These are phyloP conservation scores for Morone saxatilis DNA, from an alignment of 2,113 vertebrate species.

Conservation along the genomic window DNA sequence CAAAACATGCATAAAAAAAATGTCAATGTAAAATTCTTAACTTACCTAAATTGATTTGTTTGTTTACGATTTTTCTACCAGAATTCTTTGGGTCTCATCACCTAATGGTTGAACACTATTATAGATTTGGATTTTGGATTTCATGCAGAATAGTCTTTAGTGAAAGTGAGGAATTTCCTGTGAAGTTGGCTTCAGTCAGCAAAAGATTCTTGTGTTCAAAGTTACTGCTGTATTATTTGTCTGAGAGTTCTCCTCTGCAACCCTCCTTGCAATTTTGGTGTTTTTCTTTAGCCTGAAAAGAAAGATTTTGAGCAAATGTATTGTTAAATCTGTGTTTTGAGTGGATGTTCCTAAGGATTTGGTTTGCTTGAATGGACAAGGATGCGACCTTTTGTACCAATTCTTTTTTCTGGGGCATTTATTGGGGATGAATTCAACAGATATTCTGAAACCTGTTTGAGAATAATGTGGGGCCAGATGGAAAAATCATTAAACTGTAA, in stretches of 20 bases:
- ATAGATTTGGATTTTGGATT: too few species aligned
- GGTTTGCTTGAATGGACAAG: not conserved
- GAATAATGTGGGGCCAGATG: not conserved
- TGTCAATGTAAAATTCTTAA: not conserved
- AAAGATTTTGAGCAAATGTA: not conserved
- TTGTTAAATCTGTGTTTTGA: not conserved
- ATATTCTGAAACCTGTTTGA: conserved; percentile 6
- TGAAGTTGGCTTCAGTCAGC: not conserved
- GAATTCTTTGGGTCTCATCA: not conserved
- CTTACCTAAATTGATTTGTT: too few species aligned
- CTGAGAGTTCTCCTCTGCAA: not conserved
- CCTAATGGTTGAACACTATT: too few species aligned
- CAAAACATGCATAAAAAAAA: not conserved
- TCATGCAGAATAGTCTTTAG: too few species aligned
- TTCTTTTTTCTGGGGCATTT: not conserved
- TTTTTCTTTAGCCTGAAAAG: not conserved
- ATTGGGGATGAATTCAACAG: not conserved
- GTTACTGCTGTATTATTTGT: not conserved
- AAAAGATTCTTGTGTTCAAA: not conserved
- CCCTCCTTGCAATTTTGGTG: not conserved
- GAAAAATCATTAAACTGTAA: not conserved
- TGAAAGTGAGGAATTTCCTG: not conserved
- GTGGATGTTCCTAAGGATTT: not conserved
- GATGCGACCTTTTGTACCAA: not conserved
- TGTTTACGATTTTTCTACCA: too few species aligned